Conservation (phyloP, 2,797 vertebrate genomes). For the Zalophus californianus region DNA sequence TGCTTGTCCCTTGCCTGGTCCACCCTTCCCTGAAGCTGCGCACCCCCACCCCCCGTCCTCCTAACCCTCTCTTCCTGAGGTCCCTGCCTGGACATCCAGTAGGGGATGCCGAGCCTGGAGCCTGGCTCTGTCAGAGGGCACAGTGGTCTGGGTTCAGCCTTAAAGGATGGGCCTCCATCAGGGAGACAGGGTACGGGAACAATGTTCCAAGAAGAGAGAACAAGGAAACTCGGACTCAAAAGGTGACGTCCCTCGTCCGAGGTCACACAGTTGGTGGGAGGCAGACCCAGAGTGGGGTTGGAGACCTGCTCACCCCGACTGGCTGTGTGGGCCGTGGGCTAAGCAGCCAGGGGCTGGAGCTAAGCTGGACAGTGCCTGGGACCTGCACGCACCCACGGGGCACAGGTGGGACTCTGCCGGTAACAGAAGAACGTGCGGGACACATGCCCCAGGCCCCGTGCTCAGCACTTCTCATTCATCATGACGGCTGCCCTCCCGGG, state of each 20-base stretch:
- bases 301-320: not conserved
- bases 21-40: not conserved
- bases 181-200: not conserved
- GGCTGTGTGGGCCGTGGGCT: not conserved
- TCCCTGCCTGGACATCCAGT: not conserved
- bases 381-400: not conserved
- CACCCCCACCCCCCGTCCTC: not conserved
- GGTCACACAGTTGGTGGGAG: not conserved
- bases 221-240: not conserved
- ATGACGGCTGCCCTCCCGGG: accelerated
- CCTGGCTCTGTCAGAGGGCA: not conserved
- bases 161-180: not conserved
- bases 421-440: no score
- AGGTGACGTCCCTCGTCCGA: not conserved
- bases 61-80: not conserved
- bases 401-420: not conserved
- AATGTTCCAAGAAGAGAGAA: not conserved
- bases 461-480: not conserved
- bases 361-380: not conserved
- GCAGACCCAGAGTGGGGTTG: not conserved
- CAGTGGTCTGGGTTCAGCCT: not conserved
- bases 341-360: not conserved
- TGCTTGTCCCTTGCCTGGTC: not conserved
- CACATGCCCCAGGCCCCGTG: not conserved
- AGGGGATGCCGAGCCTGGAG: not conserved